Evolutionary conservation across 2,113 vertebrate genomes (phyloP), one percentile per base, ranked within the genome.

Genomic region (Taurulus bubalis): DNA sequence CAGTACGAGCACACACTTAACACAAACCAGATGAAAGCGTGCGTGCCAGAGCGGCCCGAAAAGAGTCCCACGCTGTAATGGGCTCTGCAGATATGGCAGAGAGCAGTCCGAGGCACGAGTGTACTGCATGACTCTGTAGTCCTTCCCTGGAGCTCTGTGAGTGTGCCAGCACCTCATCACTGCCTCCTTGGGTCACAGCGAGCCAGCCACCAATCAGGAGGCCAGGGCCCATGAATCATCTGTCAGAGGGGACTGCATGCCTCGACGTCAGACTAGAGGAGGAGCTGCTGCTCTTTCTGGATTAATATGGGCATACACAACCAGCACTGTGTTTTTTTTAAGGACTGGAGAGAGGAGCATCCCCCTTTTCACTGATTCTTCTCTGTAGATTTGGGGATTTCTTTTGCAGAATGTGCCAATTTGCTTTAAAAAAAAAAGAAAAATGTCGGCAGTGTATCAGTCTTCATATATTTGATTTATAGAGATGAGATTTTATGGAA

Each of bases 81-180:
- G 64, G 53, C 68, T 70, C 83, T 84, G 84, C 82, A 89, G 90
- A 82, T 82, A 59, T 69, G 68, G 40, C 64, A 45, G 74, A 12
- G 82, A 85, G 22, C 81, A 60, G 83, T 71, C 71, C 32, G 84
- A 81, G 88, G 75, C 82, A 75, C 34, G 85, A 86, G 65, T 66
- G 72, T 56, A 2, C 86, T 75, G 80, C 89, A 85, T 91, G 93
- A 92, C 90, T 89, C 79, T 71, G 85, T 73, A 89, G 90, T 91
- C 89, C 90, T 93, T 92, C 90, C 93, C 93, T 89, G 90, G 85
- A 90, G 92, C 89, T 42, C 70, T 82, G 82, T 83, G 84, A 89
- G 87, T 89, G 87, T 90, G 88, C 88, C 90, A 86, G 69, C 88
- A 80, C 87, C 88, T 91, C 90, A 74, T 85, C 78, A 15, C 90